Evolutionary conservation across 2,888 invertebrate genomes (phyloP).

Genomic region (Platycheirus rosarum): DNA sequence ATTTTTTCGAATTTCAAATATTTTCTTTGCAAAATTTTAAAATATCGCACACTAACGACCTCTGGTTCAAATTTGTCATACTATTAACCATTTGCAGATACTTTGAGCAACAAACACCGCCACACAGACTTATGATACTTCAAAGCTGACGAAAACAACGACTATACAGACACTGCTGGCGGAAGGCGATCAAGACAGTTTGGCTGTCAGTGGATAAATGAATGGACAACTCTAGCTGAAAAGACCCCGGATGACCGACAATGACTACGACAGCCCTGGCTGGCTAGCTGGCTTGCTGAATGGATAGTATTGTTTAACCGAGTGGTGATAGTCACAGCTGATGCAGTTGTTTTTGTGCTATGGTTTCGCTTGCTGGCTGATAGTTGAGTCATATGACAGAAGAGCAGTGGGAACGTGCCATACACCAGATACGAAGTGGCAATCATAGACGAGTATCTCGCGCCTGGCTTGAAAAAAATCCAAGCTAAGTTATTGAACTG

Average conservation of each 20-base stretch:
- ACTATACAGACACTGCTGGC: conserved; percentile 1
- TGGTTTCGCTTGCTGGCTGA: conserved; percentile 11
- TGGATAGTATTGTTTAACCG: conserved; percentile 20
- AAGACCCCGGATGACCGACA: conserved; percentile 52
- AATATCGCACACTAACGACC: conserved; percentile 28
- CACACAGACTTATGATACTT: conserved; percentile 20
- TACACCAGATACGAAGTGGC: conserved; percentile 40
- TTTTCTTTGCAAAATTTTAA: conserved; percentile 31
- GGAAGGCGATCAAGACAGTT: conserved; percentile 59
- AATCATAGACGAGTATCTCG: conserved; percentile 33
- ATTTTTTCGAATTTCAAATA: conserved; percentile 24
- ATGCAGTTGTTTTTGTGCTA: conserved; percentile 9
- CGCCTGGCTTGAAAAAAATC: background rate
- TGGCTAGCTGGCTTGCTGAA: background rate
- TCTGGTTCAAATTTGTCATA: conserved; percentile 39
- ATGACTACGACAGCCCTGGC: conserved; percentile 24
- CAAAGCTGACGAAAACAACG: conserved; percentile 27
- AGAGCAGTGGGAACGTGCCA: conserved; percentile 25
- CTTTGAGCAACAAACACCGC: conserved; percentile 8
- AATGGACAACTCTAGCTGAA: conserved; percentile 60
- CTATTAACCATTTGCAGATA: conserved; percentile 35
- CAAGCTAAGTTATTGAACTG: conserved; percentile 41
- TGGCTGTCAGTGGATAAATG: conserved; percentile 68
- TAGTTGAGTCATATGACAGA: conserved; percentile 35
- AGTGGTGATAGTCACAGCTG: conserved; percentile 58